A percentile compares a stretch with the other conserved stretches of the same genome.
These are phyloP conservation scores for Drosophila imparisetae DNA, from an alignment of 2,888 invertebrate genomes.

Conservation along the genomic window DNA sequence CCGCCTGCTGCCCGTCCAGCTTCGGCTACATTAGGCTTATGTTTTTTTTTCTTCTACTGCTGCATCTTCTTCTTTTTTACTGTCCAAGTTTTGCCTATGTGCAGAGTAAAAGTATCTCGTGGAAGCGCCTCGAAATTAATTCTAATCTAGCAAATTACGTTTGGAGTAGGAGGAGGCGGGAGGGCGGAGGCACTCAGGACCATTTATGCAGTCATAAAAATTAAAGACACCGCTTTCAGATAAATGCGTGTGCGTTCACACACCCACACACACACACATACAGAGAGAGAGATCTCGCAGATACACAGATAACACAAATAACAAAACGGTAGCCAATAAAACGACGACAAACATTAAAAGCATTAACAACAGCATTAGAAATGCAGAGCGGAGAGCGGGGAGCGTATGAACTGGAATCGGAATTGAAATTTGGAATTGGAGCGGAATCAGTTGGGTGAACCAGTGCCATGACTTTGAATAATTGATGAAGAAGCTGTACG, in stretches of 20 bases:
- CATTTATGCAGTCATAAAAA: slow-evolving; percentile 79
- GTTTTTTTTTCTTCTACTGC: background rate
- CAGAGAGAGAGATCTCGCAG: background rate
- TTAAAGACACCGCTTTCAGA: slow-evolving; percentile 72
- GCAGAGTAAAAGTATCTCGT: slow-evolving; percentile 29
- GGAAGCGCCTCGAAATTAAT: slow-evolving; percentile 72
- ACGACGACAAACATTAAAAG: slow-evolving; percentile 74
- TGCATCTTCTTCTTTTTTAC: slow-evolving; percentile 39
- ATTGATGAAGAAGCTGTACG: slow-evolving; percentile 51
- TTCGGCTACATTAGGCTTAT: slow-evolving; percentile 14
- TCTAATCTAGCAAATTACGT: slow-evolving; percentile 80
- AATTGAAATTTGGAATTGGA: slow-evolving; percentile 1
- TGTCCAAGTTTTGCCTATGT: slow-evolving; percentile 61
- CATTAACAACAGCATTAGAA: slow-evolving; percentile 75
- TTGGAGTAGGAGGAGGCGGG: slow-evolving; percentile 5
- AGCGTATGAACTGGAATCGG: background rate
- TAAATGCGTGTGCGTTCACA: slow-evolving; percentile 68
- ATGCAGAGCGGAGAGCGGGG: slow-evolving; percentile 40
- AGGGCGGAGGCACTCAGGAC: slow-evolving; percentile 37
- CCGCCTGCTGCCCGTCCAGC: slow-evolving; percentile 8
- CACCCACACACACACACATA: background rate
- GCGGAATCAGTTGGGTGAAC: slow-evolving; percentile 20
- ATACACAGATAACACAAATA: slow-evolving; percentile 5
- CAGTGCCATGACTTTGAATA: slow-evolving; percentile 53
- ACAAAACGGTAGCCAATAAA: slow-evolving; percentile 68